These are phyloP conservation scores for Capromys pilorides DNA, from an alignment of 2,797 vertebrate genomes.

Conservation along the genomic window DNA sequence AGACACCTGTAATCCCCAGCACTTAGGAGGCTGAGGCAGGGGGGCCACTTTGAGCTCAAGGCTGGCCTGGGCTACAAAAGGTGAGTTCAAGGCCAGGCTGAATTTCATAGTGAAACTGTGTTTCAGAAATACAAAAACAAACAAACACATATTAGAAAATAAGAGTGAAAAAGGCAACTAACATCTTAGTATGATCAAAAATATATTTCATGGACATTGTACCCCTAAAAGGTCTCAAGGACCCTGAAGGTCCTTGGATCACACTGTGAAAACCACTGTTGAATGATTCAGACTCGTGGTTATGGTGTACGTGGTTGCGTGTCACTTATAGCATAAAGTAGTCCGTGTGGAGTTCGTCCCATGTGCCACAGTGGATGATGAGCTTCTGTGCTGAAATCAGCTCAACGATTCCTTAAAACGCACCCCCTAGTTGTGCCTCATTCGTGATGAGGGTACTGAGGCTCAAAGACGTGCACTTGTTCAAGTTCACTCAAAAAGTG, in stretches of 20 bases:
- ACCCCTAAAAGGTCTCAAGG: background rate
- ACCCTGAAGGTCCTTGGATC: background rate
- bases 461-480: background rate
- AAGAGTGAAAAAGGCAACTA: conserved; percentile 29
- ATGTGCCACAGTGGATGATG: background rate
- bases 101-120: background rate
- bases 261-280: background rate
- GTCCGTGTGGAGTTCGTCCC: background rate
- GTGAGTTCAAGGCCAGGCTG: background rate
- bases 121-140: background rate
- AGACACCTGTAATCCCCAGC: no score
- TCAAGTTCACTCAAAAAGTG: background rate
- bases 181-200: background rate
- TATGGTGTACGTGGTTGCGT: background rate
- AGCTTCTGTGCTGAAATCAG: background rate
- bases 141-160: background rate
- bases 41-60: background rate
- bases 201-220: background rate
- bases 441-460: background rate
- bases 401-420: background rate
- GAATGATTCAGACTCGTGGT: conserved; percentile 4
- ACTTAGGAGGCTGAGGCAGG: background rate
- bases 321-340: background rate
- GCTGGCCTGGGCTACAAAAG: no score
- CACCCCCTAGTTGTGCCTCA: background rate